phyloP scores from a whole-genome alignment of 1,140 invertebrate species.

The Paralvinella palmiformis region DNA sequence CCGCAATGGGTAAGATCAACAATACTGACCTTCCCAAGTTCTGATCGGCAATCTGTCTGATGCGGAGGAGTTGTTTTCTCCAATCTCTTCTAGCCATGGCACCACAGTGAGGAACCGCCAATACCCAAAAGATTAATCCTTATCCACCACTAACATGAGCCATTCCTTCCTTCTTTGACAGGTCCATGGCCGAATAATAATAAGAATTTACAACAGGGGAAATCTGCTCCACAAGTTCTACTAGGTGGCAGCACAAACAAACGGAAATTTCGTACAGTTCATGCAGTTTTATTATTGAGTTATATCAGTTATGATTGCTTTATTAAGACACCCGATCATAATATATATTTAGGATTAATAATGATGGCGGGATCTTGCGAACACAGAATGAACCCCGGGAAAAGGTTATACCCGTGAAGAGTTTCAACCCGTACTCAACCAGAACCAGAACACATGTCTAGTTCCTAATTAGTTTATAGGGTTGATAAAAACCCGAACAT shows the following conservation, averaged over 20 bases:
- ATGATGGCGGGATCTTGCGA: no score
- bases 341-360: no score
- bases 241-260: not conserved
- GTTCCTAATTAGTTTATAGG: no score
- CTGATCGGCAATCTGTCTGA: conserved; percentile 81
- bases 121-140: not conserved
- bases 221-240: not conserved
- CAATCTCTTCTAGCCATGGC: not conserved
- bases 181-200: not conserved
- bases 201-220: not conserved
- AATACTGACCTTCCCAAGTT: conserved; percentile 77
- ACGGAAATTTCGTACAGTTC: not conserved
- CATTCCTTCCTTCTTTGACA: not conserved
- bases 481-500: no score
- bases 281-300: no score
- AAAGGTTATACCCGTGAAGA: no score
- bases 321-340: no score
- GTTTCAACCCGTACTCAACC: no score
- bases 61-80: conserved; percentile 83
- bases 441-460: no score
- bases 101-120: not conserved
- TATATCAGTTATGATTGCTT: no score
- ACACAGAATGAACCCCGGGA: no score
- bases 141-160: not conserved
- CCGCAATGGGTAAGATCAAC: no score